A percentile compares a stretch with the other conserved stretches of the same genome.
phyloP scores from a whole-genome alignment of 2,888 invertebrate genomes.

The Plagodis pulveraria region DNA sequence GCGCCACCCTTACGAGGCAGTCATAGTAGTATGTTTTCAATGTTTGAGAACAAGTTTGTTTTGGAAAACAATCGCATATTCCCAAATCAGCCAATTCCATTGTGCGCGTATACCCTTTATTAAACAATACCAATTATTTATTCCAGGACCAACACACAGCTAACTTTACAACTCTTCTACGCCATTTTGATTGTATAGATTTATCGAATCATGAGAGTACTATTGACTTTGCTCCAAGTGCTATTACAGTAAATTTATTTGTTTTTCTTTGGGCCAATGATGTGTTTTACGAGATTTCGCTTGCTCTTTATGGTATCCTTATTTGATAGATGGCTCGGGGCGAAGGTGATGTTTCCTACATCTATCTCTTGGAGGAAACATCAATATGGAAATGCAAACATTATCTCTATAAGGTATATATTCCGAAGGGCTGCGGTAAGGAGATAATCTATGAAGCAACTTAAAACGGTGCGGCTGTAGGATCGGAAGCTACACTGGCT shows the following conservation, averaged over 20 bases:
- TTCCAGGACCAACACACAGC: slow-evolving; percentile 37
- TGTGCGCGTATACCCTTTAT: too few species aligned
- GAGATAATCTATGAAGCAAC: slow-evolving; percentile 22
- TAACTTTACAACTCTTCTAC: slow-evolving; percentile 50
- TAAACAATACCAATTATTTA: too few species aligned
- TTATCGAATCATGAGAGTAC: slow-evolving; percentile 63
- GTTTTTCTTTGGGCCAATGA: slow-evolving; percentile 65
- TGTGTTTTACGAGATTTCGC: slow-evolving; percentile 60
- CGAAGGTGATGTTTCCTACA: slow-evolving; percentile 30
- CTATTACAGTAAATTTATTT: slow-evolving; percentile 70
- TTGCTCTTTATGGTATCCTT: slow-evolving; percentile 51
- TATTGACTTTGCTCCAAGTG: slow-evolving; percentile 61
- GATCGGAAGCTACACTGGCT: slow-evolving; percentile 22
- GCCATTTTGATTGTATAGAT: slow-evolving; percentile 52
- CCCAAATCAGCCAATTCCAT: too few species aligned
- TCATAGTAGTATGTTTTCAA: too few species aligned
- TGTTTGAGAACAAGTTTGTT: too few species aligned
- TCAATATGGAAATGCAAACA: slow-evolving; percentile 7
- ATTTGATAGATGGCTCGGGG: slow-evolving; percentile 38
- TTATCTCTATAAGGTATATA: slow-evolving; percentile 7
- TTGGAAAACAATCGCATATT: too few species aligned
- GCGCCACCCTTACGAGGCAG: too few species aligned
- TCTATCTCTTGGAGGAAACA: slow-evolving; percentile 21
- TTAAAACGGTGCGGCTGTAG: slow-evolving; percentile 21
- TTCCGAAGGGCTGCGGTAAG: slow-evolving; percentile 17